Evolutionary conservation across 2,797 vertebrate species (phyloP).

Genomic region (Podarcis siculus): DNA sequence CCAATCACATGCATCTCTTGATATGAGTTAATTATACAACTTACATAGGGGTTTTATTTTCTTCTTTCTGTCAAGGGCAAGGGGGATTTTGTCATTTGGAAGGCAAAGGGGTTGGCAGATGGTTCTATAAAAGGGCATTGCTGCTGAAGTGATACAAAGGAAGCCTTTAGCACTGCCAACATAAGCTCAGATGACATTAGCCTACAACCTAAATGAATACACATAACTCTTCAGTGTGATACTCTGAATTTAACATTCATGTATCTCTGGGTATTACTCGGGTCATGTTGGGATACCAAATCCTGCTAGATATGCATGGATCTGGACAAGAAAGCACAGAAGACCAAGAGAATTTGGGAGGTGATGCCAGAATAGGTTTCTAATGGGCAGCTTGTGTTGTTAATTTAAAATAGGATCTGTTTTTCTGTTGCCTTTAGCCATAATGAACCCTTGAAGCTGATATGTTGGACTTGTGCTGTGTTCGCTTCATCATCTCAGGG

Average conservation of each 20-base stretch:
- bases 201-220: slow-evolving; percentile 47
- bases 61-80: not conserved
- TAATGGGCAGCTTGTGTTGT: not conserved
- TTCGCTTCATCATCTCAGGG: not conserved
- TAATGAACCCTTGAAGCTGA: not conserved
- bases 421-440: not conserved
- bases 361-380: not conserved
- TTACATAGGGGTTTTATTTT: not conserved
- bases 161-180: slow-evolving; percentile 52
- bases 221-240: not conserved
- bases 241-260: not conserved
- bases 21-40: not conserved
- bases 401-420: not conserved
- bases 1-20: not conserved
- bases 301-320: not conserved
- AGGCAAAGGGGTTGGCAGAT: rapidly evolving
- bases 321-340: not conserved
- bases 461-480: not conserved
- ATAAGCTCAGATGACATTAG: slow-evolving; percentile 50
- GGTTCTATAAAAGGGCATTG: slow-evolving; percentile 23
- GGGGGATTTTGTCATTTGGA: rapidly evolving
- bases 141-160: slow-evolving; percentile 42
- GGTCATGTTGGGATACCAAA: not conserved
- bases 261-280: not conserved
- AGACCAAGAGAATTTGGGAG: too few species aligned